These are phyloP conservation scores for Protobothrops flavoviridis DNA, from an alignment of 2,113 vertebrate genomes.

Conservation along the genomic window DNA sequence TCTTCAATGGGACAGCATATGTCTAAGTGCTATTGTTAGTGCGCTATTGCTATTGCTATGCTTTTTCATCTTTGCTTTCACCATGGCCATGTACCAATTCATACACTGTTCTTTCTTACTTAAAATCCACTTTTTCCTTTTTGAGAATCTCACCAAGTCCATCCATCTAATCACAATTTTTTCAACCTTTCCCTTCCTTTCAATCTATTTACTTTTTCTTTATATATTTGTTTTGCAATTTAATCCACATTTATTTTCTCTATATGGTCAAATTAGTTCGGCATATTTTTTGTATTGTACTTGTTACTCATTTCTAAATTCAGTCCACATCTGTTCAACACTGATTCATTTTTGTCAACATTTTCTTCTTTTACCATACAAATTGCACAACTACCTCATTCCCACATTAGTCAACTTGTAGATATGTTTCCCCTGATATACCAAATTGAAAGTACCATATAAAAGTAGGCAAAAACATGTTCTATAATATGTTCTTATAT, in stretches of 20 bases:
- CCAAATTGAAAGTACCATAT: not conserved
- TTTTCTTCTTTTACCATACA: not conserved
- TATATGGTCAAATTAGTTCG: not conserved
- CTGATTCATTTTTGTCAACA: not conserved
- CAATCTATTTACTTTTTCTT: not conserved
- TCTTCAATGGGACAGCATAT: not conserved
- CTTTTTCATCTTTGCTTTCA: not conserved
- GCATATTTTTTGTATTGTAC: not conserved
- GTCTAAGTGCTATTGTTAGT: no score
- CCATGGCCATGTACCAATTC: not conserved
- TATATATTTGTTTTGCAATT: not conserved
- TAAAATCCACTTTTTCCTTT: not conserved
- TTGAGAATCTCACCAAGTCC: not conserved
- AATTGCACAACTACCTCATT: not conserved
- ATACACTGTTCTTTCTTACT: not conserved
- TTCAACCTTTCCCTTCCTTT: not conserved
- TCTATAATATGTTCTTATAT: not conserved
- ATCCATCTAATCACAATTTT: not conserved
- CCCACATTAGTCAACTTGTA: no score
- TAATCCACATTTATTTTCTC: not conserved
- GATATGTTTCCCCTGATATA: not conserved
- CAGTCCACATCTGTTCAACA: not conserved
- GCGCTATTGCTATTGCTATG: not conserved
- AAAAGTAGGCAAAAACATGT: not conserved
- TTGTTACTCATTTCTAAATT: not conserved